These are phyloP conservation scores for Cephalopachus bancanus DNA, from an alignment of 2,797 vertebrate species.

Conservation along the genomic window DNA sequence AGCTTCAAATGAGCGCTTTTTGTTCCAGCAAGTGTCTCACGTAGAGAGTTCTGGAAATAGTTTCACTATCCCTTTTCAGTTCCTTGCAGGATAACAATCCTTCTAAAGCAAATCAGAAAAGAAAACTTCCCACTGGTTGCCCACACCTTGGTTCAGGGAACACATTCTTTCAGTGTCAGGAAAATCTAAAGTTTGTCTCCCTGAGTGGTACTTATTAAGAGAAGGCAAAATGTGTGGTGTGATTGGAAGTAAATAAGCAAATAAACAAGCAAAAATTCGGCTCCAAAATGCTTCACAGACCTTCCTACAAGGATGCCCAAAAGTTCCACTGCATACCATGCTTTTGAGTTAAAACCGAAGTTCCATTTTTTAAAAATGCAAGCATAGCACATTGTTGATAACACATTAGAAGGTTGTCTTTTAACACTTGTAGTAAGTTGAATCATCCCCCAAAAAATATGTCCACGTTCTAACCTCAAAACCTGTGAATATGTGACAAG, in stretches of 20 bases:
- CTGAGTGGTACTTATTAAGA: too few species aligned
- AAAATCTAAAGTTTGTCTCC: neutral
- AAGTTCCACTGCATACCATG: rapidly evolving
- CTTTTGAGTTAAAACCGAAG: neutral
- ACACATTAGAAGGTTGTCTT: neutral
- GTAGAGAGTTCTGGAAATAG: neutral
- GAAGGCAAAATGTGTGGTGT: neutral
- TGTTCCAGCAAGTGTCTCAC: rapidly evolving
- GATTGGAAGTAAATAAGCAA: neutral
- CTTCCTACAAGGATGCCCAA: too few species aligned
- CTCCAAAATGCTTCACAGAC: neutral
- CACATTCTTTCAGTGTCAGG: neutral
- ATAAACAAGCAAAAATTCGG: neutral
- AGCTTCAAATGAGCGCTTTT: neutral
- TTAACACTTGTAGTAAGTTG: neutral
- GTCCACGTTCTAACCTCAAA: neutral
- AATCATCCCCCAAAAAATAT: neutral
- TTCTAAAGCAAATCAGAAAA: neutral
- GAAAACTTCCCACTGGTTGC: neutral
- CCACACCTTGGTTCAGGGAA: neutral
- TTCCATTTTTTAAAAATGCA: neutral
- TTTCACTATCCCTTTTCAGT: rapidly evolving
- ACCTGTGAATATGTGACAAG: neutral
- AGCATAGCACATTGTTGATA: rapidly evolving
- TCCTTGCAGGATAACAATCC: neutral